Conservation (phyloP, 2,888 invertebrate species). For the Hyposoter didymator region DNA sequence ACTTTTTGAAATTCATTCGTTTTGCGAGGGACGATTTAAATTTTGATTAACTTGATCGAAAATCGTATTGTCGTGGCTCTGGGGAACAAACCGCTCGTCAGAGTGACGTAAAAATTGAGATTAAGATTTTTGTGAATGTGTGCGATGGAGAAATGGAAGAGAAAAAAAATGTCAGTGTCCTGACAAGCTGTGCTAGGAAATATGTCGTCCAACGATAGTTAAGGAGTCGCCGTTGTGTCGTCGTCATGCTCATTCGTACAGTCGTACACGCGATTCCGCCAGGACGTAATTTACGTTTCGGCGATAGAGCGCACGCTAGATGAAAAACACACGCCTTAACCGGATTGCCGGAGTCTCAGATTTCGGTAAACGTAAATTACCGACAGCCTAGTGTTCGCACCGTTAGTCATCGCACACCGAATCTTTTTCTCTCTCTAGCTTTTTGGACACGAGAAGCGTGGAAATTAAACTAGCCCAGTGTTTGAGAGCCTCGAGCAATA, state of each 20-base stretch:
- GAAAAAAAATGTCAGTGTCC: conserved; percentile 31
- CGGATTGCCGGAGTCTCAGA: conserved; percentile 36
- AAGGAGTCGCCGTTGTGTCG: conserved; percentile 55
- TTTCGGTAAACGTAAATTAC: conserved; percentile 37
- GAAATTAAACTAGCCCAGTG: background rate
- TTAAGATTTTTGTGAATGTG: background rate
- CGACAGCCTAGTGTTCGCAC: conserved; percentile 37
- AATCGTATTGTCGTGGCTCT: background rate
- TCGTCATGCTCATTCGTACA: conserved; percentile 9
- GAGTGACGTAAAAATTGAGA: background rate
- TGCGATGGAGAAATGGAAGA: background rate
- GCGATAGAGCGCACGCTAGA: conserved; percentile 68
- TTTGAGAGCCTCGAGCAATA: conserved; percentile 20
- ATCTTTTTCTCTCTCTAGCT: conserved; percentile 1
- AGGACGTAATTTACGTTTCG: conserved; percentile 61
- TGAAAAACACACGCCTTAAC: conserved; percentile 52
- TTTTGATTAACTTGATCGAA: no score
- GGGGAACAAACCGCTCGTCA: background rate
- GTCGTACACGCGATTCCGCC: conserved; percentile 66
- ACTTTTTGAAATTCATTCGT: no score
- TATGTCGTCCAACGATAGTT: conserved; percentile 68
- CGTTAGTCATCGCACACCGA: conserved; percentile 2
- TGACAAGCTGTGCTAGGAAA: conserved; percentile 64
- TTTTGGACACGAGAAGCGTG: conserved; percentile 18
- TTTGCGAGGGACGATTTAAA: no score